Evolutionary conservation across 1,140 invertebrate species (phyloP), one percentile per base, ranked within the genome.

Genomic region (Lucilia sericata): DNA sequence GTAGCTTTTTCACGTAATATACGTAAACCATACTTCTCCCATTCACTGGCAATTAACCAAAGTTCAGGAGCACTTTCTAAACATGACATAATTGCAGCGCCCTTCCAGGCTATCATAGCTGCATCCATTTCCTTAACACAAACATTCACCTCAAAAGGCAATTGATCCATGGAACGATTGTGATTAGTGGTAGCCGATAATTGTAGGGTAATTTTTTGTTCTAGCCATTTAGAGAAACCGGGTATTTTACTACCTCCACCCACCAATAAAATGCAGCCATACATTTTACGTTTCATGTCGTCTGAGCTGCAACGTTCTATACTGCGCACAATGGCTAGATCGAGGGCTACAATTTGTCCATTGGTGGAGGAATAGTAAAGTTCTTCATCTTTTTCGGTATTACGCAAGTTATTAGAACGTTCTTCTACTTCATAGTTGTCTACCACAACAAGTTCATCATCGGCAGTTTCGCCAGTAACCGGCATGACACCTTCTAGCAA

Each of bases 251-350:
- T 95, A 19, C 96, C 96, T 19, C 97, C 97, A 25, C 98, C 97
- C 47, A 99, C 96, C 0, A 99, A 94, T 13, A 99, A 92, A 85
- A 99, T 96, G 88, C 96, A 97, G 82, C 96, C 96, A 88, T 98
- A 98, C 97, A 99, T 98, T 92, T 98, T 97, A 25, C 96, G 93
- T 91, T 98, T 98, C 55, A 98, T 91, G 86, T 99, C 98, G 85
- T 98, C 97, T 34, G 93, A 95, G 5, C 94, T 92, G 92, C 97
- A 98, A 88, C 95, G 94, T 86, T 98, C 97, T 85, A 99, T 98
- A 87, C 97, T 97, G 88, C 97, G 96, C 17, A 98, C 91, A 85
- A 99, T 95, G 2, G 97, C 97, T 88, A 97, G 96, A 92, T 99
- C 97, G 30, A 99, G 90, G 4, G 96, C 95, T 83, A 98, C 91